Percentiles rank a stretch among this genome's conserved stretches.
These are phyloP conservation scores for Ophthalmolycus amberensis DNA, from an alignment of 2,113 vertebrate species.

Conservation along the genomic window DNA sequence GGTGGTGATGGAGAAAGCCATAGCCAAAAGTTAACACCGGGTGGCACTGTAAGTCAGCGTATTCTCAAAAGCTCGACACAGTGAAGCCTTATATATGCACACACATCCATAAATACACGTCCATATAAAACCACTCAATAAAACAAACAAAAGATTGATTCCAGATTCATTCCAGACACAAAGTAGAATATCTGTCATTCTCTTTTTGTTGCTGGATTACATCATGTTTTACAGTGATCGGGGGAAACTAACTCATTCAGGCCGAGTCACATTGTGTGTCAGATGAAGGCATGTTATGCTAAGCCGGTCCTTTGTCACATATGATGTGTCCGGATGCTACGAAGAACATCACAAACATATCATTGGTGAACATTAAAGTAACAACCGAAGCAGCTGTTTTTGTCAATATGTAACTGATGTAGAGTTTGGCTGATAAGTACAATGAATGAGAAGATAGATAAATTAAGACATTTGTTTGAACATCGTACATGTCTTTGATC, in stretches of 20 bases:
- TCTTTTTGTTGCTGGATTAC: neutral
- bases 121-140: neutral
- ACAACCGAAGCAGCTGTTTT: neutral
- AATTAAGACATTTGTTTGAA: neutral
- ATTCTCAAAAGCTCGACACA: neutral
- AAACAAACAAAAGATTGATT: too few relatives aligned
- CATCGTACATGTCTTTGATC: neutral
- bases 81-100: neutral
- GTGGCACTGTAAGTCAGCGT: constrained; percentile 40
- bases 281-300: neutral
- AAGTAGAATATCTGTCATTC: neutral
- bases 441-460: neutral
- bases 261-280: neutral
- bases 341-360: neutral
- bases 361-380: neutral
- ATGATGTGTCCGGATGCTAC: too few relatives aligned
- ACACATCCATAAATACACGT: neutral
- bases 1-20: neutral
- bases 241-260: neutral
- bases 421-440: neutral
- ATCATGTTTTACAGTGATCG: neutral
- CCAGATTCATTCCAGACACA: neutral
- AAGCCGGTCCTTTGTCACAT: neutral
- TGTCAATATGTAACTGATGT: neutral
- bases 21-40: constrained; percentile 42